Conservation (phyloP, 92 coral and sea anemone species). For the Phymanthus crucifer region DNA sequence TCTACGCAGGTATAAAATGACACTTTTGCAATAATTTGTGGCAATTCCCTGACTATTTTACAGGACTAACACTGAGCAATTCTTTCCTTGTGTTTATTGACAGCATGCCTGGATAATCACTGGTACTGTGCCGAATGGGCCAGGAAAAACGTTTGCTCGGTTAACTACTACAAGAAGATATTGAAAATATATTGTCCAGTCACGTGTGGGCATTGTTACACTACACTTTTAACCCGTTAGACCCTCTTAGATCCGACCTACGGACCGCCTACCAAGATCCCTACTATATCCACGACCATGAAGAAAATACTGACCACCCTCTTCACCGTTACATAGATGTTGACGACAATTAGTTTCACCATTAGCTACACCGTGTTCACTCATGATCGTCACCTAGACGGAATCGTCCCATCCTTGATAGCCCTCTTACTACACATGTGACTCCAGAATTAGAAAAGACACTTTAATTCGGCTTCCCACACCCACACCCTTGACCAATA, state of each 20-base stretch:
- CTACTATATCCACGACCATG: too few relatives aligned
- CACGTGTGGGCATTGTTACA: neutral
- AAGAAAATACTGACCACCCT: too few relatives aligned
- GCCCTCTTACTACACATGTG: too few relatives aligned
- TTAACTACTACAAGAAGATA: neutral
- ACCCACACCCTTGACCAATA: too few relatives aligned
- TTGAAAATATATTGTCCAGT: neutral
- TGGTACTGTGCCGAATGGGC: conserved; percentile 13
- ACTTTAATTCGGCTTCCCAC: too few relatives aligned
- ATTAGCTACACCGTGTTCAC: too few relatives aligned
- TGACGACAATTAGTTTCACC: too few relatives aligned
- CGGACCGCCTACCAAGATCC: neutral
- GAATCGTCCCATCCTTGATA: too few relatives aligned
- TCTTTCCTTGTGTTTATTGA: neutral
- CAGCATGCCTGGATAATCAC: conserved; percentile 16
- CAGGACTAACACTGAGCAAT: neutral
- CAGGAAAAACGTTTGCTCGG: neutral
- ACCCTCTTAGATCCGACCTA: neutral
- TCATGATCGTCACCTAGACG: too few relatives aligned
- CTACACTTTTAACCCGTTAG: neutral
- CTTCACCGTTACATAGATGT: too few relatives aligned
- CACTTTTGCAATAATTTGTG: neutral
- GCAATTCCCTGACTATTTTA: neutral
- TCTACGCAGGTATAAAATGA: neutral
- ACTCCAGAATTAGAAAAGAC: too few relatives aligned